Percentiles rank a stretch among this genome's conserved stretches.
These are phyloP conservation scores for Buphagus erythrorhynchus DNA, from an alignment of 2,797 vertebrate genomes.

Conservation along the genomic window DNA sequence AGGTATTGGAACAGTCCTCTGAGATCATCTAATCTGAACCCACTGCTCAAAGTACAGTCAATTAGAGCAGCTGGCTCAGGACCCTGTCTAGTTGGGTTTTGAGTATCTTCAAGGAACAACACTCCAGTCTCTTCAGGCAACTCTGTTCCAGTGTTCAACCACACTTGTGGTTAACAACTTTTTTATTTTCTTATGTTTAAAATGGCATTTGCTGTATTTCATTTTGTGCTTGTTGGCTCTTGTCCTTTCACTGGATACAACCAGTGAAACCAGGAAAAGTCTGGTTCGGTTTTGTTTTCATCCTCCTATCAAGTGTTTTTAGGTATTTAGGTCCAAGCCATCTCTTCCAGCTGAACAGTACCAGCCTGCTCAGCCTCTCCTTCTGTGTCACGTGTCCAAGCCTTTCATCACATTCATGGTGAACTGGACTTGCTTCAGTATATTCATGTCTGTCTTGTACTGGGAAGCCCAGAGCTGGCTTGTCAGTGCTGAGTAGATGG, in stretches of 20 bases:
- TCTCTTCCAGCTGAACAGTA: neutral
- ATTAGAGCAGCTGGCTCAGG: neutral
- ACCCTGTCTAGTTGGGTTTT: neutral
- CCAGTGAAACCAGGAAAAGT: neutral
- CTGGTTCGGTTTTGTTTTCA: neutral
- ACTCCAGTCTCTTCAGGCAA: neutral
- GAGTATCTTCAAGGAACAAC: neutral
- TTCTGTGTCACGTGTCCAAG: neutral
- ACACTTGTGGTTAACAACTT: neutral
- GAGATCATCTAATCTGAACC: neutral
- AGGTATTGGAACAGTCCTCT: neutral
- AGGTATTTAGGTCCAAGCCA: neutral
- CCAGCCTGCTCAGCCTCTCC: neutral
- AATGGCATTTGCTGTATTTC: neutral
- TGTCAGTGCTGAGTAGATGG: neutral
- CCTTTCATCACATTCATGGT: neutral
- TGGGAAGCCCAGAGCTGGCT: neutral
- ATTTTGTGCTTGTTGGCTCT: neutral
- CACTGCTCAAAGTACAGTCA: neutral
- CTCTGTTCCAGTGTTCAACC: neutral
- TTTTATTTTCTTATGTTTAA: neutral
- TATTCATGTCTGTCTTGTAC: neutral
- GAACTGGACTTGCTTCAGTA: neutral
- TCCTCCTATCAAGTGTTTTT: neutral
- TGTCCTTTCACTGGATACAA: neutral